phyloP scores from a whole-genome alignment of 2,888 invertebrate genomes.

The Pomacea canaliculata region DNA sequence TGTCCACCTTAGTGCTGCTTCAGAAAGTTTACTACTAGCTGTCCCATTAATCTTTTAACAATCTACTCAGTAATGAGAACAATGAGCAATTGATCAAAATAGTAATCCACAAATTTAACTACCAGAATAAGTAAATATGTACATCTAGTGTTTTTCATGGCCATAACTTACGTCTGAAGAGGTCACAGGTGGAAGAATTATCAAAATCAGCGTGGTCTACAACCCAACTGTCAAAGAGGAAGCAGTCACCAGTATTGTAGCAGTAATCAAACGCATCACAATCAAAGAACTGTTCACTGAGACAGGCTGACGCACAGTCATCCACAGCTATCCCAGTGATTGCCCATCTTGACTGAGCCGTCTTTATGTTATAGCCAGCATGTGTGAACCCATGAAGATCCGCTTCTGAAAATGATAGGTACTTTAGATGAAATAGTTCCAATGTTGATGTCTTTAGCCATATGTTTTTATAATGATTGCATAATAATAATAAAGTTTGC shows the following conservation, averaged over 20 bases:
- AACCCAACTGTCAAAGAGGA: constrained; percentile 41
- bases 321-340: constrained; percentile 51
- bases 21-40: too few relatives aligned
- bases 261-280: constrained; percentile 56
- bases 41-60: too few relatives aligned
- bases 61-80: too few relatives aligned
- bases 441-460: too few relatives aligned
- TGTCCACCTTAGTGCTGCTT: too few relatives aligned
- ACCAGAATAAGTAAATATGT: too few relatives aligned
- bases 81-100: too few relatives aligned
- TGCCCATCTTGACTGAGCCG: background rate
- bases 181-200: constrained; percentile 40
- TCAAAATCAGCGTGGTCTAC: constrained; percentile 35
- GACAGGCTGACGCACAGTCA: constrained; percentile 52
- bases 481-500: too few relatives aligned
- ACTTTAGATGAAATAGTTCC: too few relatives aligned
- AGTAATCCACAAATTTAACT: too few relatives aligned
- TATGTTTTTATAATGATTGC: too few relatives aligned
- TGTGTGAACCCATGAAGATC: constrained; percentile 9
- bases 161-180: constrained; percentile 47
- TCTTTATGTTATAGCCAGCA: constrained; percentile 1
- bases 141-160: too few relatives aligned
- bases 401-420: background rate
- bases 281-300: constrained; percentile 37
- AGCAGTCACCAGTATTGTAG: constrained; percentile 46